Conservation (phyloP, 2,888 invertebrate species). For the Lucinisca nassula region DNA sequence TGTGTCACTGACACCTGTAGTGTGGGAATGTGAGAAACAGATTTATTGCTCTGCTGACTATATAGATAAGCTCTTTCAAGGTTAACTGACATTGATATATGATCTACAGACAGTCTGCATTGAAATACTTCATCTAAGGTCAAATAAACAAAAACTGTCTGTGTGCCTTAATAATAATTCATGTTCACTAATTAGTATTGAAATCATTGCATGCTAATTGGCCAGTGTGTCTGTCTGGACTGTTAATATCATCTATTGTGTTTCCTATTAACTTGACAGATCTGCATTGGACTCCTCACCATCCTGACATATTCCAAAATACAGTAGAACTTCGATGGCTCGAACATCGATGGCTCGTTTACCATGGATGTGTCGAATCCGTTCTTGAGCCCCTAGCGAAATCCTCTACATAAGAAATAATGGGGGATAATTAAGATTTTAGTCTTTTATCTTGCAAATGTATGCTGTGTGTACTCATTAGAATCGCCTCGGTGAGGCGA, state of each 20-base stretch:
- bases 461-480: no score
- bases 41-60: constrained; percentile 53
- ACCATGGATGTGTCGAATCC: no score
- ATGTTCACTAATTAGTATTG: not conserved
- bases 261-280: no score
- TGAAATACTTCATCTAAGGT: not conserved
- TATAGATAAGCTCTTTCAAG: constrained; percentile 52
- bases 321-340: no score
- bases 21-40: constrained; percentile 36
- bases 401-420: no score
- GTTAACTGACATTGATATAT: constrained; percentile 32
- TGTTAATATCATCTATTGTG: not conserved
- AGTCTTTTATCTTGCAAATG: no score
- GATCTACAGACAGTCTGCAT: not conserved
- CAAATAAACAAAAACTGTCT: not conserved
- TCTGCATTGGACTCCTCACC: no score
- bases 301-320: no score
- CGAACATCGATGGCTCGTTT: no score
- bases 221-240: not conserved
- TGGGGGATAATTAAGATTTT: no score
- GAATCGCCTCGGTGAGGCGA: no score
- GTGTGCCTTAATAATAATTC: not conserved
- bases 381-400: no score
- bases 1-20: constrained; percentile 63
- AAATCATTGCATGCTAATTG: not conserved